Conservation (phyloP, 2,888 invertebrate genomes). For the Schizotus pectinicornis region DNA sequence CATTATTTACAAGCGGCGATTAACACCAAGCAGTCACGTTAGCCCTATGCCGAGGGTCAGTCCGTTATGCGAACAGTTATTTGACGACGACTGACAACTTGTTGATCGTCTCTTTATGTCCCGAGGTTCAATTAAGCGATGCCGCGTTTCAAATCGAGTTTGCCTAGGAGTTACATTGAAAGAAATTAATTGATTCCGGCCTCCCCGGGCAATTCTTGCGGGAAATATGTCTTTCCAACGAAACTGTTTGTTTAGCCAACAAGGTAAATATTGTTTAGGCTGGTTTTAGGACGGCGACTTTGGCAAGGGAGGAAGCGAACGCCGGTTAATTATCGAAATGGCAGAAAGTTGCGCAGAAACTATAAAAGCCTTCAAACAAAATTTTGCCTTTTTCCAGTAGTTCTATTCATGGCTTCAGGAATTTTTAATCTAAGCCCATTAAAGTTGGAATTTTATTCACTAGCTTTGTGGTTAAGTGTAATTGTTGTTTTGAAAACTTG, state of each 20-base stretch:
- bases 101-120: slow-evolving; percentile 20
- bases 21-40: too few species aligned
- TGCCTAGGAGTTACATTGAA: slow-evolving; percentile 14
- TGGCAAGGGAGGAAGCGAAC: too few species aligned
- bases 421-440: too few species aligned
- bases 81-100: slow-evolving; percentile 25
- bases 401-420: too few species aligned
- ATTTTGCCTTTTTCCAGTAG: too few species aligned
- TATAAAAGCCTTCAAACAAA: too few species aligned
- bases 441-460: too few species aligned
- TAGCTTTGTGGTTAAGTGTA: too few species aligned
- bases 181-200: slow-evolving; percentile 26
- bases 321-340: too few species aligned
- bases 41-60: slow-evolving; percentile 3
- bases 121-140: slow-evolving; percentile 13
- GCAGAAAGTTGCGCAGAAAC: too few species aligned
- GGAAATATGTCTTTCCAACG: slow-evolving; percentile 23
- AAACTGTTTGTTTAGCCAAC: slow-evolving; percentile 20
- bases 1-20: too few species aligned
- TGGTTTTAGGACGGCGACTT: slow-evolving; percentile 3
- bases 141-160: slow-evolving; percentile 20
- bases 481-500: too few species aligned
- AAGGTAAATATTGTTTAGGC: slow-evolving; percentile 22
- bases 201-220: slow-evolving; percentile 13
- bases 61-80: slow-evolving; percentile 17